Evolutionary conservation across 2,888 invertebrate species (phyloP).

Genomic region (Pinctada fucata): DNA sequence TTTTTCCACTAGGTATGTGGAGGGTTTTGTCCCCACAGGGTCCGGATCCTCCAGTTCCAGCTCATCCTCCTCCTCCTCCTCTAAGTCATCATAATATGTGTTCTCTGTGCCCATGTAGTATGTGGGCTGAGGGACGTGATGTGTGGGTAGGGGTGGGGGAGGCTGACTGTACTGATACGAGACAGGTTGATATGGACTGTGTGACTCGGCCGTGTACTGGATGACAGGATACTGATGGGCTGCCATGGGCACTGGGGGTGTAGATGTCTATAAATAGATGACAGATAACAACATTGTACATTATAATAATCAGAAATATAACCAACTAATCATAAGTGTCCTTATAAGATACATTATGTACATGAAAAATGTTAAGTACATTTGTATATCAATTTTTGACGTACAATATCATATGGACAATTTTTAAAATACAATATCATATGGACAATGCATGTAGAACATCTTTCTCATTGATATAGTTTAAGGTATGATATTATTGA

Average conservation of each 20-base stretch:
- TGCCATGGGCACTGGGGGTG: too few relatives aligned
- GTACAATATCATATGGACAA: too few relatives aligned
- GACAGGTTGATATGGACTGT: constrained; percentile 31
- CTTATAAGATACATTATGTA: not conserved
- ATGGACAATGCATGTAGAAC: too few relatives aligned
- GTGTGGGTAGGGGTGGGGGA: too few relatives aligned
- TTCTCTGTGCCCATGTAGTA: not conserved
- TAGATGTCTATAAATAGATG: too few relatives aligned
- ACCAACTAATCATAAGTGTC: not conserved
- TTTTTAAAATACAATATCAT: too few relatives aligned
- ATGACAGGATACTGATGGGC: constrained; percentile 43
- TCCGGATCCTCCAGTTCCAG: constrained; percentile 1
- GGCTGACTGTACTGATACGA: not conserved
- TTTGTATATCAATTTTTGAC: too few relatives aligned
- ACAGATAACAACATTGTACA: too few relatives aligned
- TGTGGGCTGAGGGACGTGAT: not conserved
- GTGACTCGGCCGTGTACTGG: constrained; percentile 59
- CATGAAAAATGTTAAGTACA: not conserved
- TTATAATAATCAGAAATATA: not conserved
- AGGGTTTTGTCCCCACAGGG: not conserved
- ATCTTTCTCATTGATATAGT: too few relatives aligned
- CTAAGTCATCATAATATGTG: constrained; percentile 1
- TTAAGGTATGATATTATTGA: not conserved
- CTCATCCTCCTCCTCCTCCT: not conserved
- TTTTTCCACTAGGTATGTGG: constrained; percentile 30